Conservation (phyloP, 2,113 vertebrate species). For the Oreochromis niloticus region DNA sequence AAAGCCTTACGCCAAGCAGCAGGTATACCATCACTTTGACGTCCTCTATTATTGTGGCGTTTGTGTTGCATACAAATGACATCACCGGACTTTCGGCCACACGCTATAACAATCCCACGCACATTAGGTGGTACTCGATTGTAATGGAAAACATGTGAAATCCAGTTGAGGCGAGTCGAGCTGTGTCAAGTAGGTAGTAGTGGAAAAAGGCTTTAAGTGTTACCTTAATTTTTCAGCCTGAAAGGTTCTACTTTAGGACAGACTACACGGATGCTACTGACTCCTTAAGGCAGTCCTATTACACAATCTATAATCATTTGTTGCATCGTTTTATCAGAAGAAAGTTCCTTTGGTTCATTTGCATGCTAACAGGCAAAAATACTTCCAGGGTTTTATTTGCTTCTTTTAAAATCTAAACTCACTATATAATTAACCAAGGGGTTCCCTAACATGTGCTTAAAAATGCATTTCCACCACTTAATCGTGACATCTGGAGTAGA, state of each 20-base stretch:
- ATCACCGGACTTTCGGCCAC: neutral
- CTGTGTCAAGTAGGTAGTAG: neutral
- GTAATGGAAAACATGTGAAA: neutral
- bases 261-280: neutral
- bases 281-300: neutral
- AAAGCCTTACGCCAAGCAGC: rapidly evolving
- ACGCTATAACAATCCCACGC: neutral
- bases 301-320: neutral
- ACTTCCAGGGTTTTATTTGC: neutral
- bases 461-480: neutral
- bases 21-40: neutral
- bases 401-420: neutral
- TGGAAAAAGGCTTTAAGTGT: neutral
- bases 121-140: neutral
- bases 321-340: neutral
- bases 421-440: neutral
- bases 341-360: neutral
- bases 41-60: neutral
- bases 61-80: neutral
- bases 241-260: neutral
- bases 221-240: neutral
- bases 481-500: neutral
- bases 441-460: neutral
- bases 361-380: neutral
- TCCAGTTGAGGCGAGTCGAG: neutral